Conservation (phyloP, 30 jellyfish, hydroid and myxozoan genomes). For the Pelagia noctiluca region DNA sequence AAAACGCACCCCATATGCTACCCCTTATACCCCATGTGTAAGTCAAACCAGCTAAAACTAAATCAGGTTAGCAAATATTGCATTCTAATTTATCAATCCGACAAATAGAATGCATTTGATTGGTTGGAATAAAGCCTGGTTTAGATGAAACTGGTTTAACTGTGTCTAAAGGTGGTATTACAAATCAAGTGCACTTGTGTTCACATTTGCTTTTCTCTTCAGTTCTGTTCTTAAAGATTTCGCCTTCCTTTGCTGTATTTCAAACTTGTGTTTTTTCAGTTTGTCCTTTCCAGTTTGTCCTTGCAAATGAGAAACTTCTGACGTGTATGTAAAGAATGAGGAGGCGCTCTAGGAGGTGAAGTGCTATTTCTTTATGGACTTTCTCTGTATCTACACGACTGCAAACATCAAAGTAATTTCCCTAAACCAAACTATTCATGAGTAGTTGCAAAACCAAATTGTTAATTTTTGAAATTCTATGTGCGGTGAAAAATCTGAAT, state of each 20-base stretch:
- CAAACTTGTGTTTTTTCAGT: slow-evolving; percentile 22
- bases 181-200: slow-evolving; percentile 5
- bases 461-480: slow-evolving; percentile 1
- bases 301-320: slow-evolving; percentile 39
- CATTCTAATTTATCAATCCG: not conserved
- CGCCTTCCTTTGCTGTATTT: slow-evolving; percentile 14
- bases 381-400: slow-evolving; percentile 17
- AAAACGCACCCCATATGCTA: not conserved
- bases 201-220: slow-evolving; percentile 6
- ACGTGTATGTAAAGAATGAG: slow-evolving; percentile 27
- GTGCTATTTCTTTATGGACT: slow-evolving; percentile 30
- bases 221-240: slow-evolving; percentile 40
- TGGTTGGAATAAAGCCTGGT: not conserved
- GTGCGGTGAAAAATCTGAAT: too few relatives aligned
- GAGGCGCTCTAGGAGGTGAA: slow-evolving; percentile 35
- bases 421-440: slow-evolving; percentile 12
- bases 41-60: too few relatives aligned
- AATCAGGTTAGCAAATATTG: not conserved
- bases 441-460: not conserved
- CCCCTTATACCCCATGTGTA: too few relatives aligned
- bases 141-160: not conserved
- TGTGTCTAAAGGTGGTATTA: not conserved
- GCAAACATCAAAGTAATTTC: slow-evolving; percentile 23
- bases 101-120: not conserved
- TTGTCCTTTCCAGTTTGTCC: too few relatives aligned